These are phyloP conservation scores for Notiomystis cincta DNA, from an alignment of 2,113 vertebrate genomes.

Conservation along the genomic window DNA sequence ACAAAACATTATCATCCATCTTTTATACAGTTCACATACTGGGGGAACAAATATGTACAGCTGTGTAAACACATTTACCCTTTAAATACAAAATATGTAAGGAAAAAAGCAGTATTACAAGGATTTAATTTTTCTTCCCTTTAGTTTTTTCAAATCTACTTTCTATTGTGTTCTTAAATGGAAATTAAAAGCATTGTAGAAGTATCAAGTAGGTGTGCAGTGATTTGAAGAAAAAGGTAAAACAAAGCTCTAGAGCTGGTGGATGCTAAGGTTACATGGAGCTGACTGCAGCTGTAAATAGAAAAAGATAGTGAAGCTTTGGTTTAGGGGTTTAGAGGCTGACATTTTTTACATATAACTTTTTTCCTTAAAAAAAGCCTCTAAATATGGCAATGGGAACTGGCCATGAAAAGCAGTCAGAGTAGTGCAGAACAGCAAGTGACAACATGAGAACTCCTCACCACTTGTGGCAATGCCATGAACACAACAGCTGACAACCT, in stretches of 20 bases:
- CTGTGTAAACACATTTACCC: not conserved
- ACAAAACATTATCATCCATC: not conserved
- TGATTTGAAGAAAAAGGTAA: not conserved
- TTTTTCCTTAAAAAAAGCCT: not conserved
- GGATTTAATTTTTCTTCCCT: not conserved
- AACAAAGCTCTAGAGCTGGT: not conserved
- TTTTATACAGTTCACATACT: not conserved
- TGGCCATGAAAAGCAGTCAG: not conserved
- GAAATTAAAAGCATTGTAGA: not conserved
- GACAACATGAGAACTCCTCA: not conserved
- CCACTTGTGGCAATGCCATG: not conserved
- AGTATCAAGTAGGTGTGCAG: not conserved
- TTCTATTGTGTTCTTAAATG: not conserved
- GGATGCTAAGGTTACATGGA: not conserved
- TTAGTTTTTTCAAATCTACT: not conserved
- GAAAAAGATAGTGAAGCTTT: not conserved
- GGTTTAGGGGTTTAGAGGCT: not conserved
- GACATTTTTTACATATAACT: not conserved
- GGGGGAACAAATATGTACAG: not conserved
- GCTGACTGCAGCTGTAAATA: not conserved
- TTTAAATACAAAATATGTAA: not conserved
- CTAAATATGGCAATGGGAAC: not conserved
- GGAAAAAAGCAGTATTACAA: not conserved
- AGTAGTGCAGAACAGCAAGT: not conserved
- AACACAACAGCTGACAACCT: fast-evolving